Evolutionary conservation across 2,888 invertebrate species (phyloP), one percentile per base, ranked within the genome.

Genomic region (Drosophila mulleri): DNA sequence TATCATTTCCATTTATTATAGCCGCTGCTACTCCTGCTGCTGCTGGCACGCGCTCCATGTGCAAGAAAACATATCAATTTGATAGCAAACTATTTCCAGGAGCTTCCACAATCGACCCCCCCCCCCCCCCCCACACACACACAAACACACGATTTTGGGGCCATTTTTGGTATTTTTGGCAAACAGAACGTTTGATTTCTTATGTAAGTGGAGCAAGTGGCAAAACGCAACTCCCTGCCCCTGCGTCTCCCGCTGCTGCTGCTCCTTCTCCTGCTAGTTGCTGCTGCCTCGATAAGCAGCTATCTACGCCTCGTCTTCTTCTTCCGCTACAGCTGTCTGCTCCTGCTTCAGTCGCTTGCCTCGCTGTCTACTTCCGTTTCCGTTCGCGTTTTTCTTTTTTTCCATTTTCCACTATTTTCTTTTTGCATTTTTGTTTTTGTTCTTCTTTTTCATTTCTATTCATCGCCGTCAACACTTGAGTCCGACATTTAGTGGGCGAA

Each of bases 171-270:
- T 80, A 87, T 83, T 82, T 87, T 87, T 82, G 89, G 84, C 82
- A 75, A 60, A 50, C 71, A 72, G 67, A 54, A 63, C 75, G 67
- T 68, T 78, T 75, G 69, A 73, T 77, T 80, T 75, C 75, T 80
- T 86, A 89, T 83, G 76, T 87, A 86, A 86, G 78, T 88, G 62
- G 77, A 63, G 70, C 81, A 80, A 83, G 68, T 72, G 75, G 70
- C 63, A 62, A 72, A 78, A 79, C 69, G 74, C 78, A 78, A 53
- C 74, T 77, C 44, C 39, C 54, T 53, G 37, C 44, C 35, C n/a
- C 12, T 44, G 41, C 16, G 57, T 53, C 23, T 45, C 35, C 58
- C 50, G 23, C 45, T 50, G 47, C 35, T 57, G 52, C 39, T 59
- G 44, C 42, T 53, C 39, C n/a, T 63, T 56, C 23, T 48, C 18